Percentiles rank a stretch among this genome's conserved stretches.
Conservation (phyloP, 92 coral and sea anemone genomes). For the Epizoanthus ramosus region DNA sequence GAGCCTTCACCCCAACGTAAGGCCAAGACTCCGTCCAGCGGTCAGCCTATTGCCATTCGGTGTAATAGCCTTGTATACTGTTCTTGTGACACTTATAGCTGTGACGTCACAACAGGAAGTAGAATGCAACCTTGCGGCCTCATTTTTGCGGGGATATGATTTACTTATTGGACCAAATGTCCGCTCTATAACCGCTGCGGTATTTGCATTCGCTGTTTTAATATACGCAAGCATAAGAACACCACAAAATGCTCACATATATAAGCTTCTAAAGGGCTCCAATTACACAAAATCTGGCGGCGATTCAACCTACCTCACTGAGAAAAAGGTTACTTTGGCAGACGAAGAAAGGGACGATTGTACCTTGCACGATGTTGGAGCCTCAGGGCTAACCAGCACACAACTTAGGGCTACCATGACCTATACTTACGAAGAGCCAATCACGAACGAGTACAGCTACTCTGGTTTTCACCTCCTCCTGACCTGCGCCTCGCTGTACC, state of each 20-base stretch:
- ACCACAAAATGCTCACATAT: conserved; percentile 6
- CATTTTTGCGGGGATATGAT: conserved; percentile 29
- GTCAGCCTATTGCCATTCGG: conserved; percentile 52
- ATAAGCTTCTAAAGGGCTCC: conserved; percentile 15
- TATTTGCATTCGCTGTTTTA: conserved; percentile 14
- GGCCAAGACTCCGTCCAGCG: conserved; percentile 48
- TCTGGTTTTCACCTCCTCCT: conserved; percentile 48
- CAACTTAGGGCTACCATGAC: conserved; percentile 27
- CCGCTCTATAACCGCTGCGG: conserved; percentile 23
- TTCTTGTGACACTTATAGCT: conserved; percentile 29
- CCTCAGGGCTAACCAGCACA: neutral
- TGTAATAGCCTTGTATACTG: conserved; percentile 33
- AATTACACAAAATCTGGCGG: neutral
- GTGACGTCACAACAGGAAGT: conserved; percentile 40
- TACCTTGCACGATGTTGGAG: neutral
- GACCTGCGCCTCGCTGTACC: conserved; percentile 48
- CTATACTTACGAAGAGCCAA: conserved; percentile 19
- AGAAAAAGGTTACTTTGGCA: neutral
- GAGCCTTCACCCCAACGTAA: conserved; percentile 48
- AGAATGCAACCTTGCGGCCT: conserved; percentile 41
- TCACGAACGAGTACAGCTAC: conserved; percentile 36
- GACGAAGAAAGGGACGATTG: neutral
- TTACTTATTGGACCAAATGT: conserved; percentile 34
- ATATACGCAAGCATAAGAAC: conserved; percentile 34
- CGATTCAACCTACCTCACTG: neutral